Evolutionary conservation across 2,888 invertebrate genomes (phyloP).

Genomic region (Euspilapteryx auroguttella): DNA sequence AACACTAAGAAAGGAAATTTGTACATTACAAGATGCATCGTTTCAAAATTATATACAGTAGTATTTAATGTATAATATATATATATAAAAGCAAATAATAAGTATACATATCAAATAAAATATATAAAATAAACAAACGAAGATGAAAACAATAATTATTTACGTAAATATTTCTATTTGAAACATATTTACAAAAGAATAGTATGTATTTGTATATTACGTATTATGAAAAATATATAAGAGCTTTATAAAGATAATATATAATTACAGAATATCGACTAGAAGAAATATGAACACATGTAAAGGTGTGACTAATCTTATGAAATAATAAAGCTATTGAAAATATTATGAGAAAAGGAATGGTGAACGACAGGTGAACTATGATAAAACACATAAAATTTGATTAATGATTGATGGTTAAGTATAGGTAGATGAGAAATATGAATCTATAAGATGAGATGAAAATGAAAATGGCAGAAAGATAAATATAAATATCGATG

Average conservation of each 20-base stretch:
- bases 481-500: too few species aligned
- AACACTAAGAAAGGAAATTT: too few species aligned
- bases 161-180: constrained; percentile 39
- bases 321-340: too few species aligned
- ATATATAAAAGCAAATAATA: constrained; percentile 5
- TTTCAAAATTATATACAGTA: too few species aligned
- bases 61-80: too few species aligned
- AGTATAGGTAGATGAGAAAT: too few species aligned
- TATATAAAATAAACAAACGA: constrained; percentile 13
- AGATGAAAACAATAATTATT: constrained; percentile 41
- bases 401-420: too few species aligned
- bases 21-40: too few species aligned
- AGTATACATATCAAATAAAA: constrained; percentile 9
- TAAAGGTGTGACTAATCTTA: constrained; percentile 39
- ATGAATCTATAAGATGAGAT: too few species aligned
- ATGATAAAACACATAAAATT: too few species aligned
- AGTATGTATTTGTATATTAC: constrained; percentile 12
- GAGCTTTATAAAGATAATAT: constrained; percentile 7
- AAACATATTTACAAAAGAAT: constrained; percentile 50
- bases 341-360: constrained; percentile 14
- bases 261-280: constrained; percentile 6
- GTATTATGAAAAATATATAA: constrained; percentile 15
- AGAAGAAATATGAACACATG: constrained; percentile 15
- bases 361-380: too few species aligned
- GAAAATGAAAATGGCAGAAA: too few species aligned